Evolutionary conservation across 2,113 vertebrate species (phyloP), one percentile per base, ranked within the genome.

Genomic region (Alaudala cheleensis): DNA sequence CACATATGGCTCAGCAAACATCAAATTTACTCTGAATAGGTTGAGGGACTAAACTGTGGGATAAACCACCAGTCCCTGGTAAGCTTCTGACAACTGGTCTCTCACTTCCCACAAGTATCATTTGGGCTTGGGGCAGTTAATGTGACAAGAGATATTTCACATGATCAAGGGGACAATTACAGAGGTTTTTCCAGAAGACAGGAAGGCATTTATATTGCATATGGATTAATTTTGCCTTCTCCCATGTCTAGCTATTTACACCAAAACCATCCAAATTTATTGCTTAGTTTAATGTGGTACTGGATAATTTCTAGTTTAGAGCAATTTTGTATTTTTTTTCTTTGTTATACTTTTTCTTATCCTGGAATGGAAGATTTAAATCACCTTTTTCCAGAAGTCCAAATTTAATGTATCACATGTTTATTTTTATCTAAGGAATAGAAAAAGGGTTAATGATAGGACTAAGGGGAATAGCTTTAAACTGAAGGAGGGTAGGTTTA

Each of bases 1-100:
- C 37, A n/a, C 22, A 11, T 31, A 45, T 20, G 21, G 60, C 33
- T 84, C 73, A 92, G 56, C 61, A 76, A 87, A 74, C 44, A 86
- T 8, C 0, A 0, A 53, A 18, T 65, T 81, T 71, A 61, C 1
- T 2, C n/a, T 79, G 61, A 51, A 49, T 33, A 62, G 12, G 37
- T 14, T 57, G 65, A 65, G 4, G 42, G 61, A 51, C 73, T 65
- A 79, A 91, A 67, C 23, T 56, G 77, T 60, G 44, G 65, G 70
- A 92, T 79, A 67, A 65, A 71, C 40, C 64, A 53, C 79, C 40
- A 65, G 42, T 31, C 49, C 39, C 44, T 28, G 5, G 42, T 58
- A 83, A 86, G 42, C 37, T 3, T 44, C 67, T 85, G 53, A 45
- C 26, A 40, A 42, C 2, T 91, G 44, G 33, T 56, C 40, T 66